These are phyloP conservation scores for Himalopsyche phryganea DNA, from an alignment of 1,140 invertebrate genomes.

Conservation along the genomic window DNA sequence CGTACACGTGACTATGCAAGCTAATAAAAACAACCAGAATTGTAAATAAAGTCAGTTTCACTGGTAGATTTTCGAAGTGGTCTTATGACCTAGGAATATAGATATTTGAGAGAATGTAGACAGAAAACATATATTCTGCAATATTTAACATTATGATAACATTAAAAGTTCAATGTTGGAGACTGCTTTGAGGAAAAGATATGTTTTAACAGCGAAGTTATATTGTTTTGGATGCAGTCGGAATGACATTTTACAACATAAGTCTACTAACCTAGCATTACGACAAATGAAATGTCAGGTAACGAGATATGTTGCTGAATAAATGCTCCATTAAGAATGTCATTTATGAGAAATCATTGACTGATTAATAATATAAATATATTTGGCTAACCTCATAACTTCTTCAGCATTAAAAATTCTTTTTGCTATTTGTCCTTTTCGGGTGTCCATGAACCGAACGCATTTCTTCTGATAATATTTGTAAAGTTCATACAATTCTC, in stretches of 20 bases:
- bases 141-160: too few relatives aligned
- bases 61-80: too few relatives aligned
- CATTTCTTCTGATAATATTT: constrained; percentile 21
- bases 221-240: constrained; percentile 2
- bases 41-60: too few relatives aligned
- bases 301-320: constrained; percentile 2
- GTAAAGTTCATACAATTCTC: constrained; percentile 13
- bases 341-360: too few relatives aligned
- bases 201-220: too few relatives aligned
- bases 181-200: too few relatives aligned
- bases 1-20: too few relatives aligned
- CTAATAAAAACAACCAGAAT: too few relatives aligned
- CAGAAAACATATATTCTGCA: too few relatives aligned
- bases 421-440: constrained; percentile 53
- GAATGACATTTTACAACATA: constrained; percentile 23
- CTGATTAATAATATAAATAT: neutral
- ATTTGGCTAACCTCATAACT: constrained; percentile 52
- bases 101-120: too few relatives aligned
- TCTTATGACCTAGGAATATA: too few relatives aligned
- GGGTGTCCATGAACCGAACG: constrained; percentile 50
- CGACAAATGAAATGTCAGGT: constrained; percentile 16
- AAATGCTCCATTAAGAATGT: neutral
- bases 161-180: too few relatives aligned
- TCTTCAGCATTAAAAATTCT: constrained; percentile 49
- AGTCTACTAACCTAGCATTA: constrained; percentile 28